These are phyloP conservation scores for Neoaliturus tenellus DNA, from an alignment of 2,888 invertebrate species.

Conservation along the genomic window DNA sequence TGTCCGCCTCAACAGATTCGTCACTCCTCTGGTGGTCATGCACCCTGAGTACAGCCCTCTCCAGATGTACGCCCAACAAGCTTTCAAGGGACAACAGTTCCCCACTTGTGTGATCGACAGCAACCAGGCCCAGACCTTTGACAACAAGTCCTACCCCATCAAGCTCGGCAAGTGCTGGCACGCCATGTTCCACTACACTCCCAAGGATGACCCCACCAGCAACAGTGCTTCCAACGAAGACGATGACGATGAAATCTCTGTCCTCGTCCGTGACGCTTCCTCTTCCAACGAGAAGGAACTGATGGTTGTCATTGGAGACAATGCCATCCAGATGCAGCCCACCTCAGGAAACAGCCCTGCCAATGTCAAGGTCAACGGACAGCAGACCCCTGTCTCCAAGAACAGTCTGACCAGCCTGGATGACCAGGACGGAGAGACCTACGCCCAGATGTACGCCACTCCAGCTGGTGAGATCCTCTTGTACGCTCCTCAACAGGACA, in stretches of 20 bases:
- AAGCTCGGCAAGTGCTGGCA: constrained; percentile 77
- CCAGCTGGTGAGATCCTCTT: constrained; percentile 77
- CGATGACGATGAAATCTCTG: constrained; percentile 70
- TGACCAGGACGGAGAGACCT: constrained; percentile 68
- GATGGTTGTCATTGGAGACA: constrained; percentile 72
- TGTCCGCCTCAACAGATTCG: constrained; percentile 72
- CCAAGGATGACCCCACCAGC: constrained; percentile 62
- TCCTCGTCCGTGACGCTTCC: constrained; percentile 69
- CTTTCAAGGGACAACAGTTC: constrained; percentile 58
- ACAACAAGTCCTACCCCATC: constrained; percentile 78
- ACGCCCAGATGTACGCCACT: constrained; percentile 72
- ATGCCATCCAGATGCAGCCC: constrained; percentile 71
- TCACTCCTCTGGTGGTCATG: constrained; percentile 72
- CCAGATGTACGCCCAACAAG: constrained; percentile 67
- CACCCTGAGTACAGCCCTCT: constrained; percentile 73
- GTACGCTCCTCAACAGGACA: constrained; percentile 71
- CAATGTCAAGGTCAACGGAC: constrained; percentile 68
- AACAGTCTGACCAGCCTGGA: constrained; percentile 73
- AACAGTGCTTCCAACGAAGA: constrained; percentile 55
- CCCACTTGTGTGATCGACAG: constrained; percentile 79
- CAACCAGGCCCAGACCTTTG: constrained; percentile 78
- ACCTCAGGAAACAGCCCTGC: constrained; percentile 63
- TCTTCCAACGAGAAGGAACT: constrained; percentile 70
- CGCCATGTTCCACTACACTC: constrained; percentile 62
- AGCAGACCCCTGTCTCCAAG: constrained; percentile 69